A percentile compares a stretch with the other conserved stretches of the same genome.
These are phyloP conservation scores for Rotaria sp. DNA, from an alignment of 2,888 invertebrate species.

Conservation along the genomic window DNA sequence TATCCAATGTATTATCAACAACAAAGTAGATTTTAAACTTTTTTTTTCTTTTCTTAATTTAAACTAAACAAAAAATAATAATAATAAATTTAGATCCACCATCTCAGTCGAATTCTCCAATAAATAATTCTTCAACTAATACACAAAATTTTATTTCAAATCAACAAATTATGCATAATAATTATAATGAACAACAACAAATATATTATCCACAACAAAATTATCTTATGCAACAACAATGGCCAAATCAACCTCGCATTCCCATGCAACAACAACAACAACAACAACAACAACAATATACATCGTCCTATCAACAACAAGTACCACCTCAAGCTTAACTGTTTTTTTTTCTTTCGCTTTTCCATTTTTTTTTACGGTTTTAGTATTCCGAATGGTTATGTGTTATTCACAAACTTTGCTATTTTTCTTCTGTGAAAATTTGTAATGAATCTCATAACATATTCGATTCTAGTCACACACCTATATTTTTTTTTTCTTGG, in stretches of 20 bases:
- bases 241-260: not conserved
- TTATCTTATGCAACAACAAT: slow-evolving; percentile 3
- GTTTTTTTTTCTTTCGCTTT: too few relatives aligned
- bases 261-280: not conserved
- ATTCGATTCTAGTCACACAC: not conserved
- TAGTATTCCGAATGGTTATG: too few relatives aligned
- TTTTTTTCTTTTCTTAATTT: not conserved
- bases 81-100: not conserved
- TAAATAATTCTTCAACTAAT: too few relatives aligned
- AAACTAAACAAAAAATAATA: not conserved
- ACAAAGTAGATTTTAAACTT: not conserved
- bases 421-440: too few relatives aligned
- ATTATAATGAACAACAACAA: not conserved
- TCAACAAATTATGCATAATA: not conserved
- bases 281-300: too few relatives aligned
- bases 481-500: not conserved
- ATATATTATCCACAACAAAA: not conserved
- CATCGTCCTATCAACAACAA: not conserved
- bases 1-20: not conserved
- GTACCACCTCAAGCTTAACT: not conserved
- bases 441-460: too few relatives aligned
- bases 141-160: not conserved
- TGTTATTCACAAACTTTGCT: too few relatives aligned
- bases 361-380: too few relatives aligned
- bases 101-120: not conserved